Evolutionary conservation across 1,140 invertebrate species (phyloP), one percentile per base, ranked within the genome.

Genomic region (Samia ricini): DNA sequence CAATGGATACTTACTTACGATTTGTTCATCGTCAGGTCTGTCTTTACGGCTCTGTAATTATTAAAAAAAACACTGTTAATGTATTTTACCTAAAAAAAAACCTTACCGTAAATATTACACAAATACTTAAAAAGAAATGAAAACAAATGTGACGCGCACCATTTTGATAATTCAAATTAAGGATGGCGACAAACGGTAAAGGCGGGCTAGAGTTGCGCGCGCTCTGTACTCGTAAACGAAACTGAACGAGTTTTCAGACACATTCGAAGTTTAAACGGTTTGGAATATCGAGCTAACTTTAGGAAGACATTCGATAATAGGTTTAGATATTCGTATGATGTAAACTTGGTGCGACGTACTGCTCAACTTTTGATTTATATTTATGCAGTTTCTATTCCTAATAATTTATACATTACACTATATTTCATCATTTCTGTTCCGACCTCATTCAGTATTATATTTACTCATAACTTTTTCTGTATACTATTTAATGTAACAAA

Each of bases 21-120:
- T 88, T 81, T 94, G 93, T 77, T 93, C 93, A 56, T 94, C 92
- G 71, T 94, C 93, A 49, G 91, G 79, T 77, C 81, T 81, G 82
- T 85, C 92, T 93, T 91, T 72, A 26, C 65, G 60, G 52, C 49
- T 67, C 56, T 58, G 61, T 52, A 67, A 67, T 20, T 10, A 29
- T 21, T 52, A 60, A 36, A 56, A 56, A 24, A 56, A 6, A 55
- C 15, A 26, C 20, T 49, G 48, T 49, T 52, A 52, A 24, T 55
- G n/a, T 24, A 55, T 52, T 49, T 49, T 52, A 52, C 26, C 48
- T 15, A 18, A 36, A 20, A 48, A 33, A 62, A 29, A 26, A 71
- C 56, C 24, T 26, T 4, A 26, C 26, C 26, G 8, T 26, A 51
- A 19, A 8, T 3, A 48, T 10, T 15, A 33, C 15, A 42, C 23